Conservation (phyloP, 92 coral and sea anemone genomes). For the Pocillopora grandis region DNA sequence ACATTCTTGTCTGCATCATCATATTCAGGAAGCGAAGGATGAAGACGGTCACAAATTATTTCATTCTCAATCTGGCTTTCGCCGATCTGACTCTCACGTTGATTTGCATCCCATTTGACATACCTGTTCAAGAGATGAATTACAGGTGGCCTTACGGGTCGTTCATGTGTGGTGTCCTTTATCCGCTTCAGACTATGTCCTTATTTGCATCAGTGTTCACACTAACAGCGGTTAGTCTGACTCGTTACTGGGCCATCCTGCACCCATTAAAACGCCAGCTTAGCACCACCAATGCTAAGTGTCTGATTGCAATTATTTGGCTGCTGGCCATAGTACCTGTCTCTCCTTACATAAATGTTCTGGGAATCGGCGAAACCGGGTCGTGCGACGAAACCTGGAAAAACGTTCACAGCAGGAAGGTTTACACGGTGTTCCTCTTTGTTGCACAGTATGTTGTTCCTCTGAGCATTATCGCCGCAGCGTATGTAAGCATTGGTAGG, state of each 20-base stretch:
- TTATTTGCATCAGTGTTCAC: constrained; percentile 90
- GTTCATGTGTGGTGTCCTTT: constrained; percentile 86
- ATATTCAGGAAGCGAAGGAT: constrained; percentile 71
- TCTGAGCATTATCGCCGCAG: constrained; percentile 59
- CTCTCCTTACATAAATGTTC: constrained; percentile 76
- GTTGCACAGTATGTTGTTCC: constrained; percentile 76
- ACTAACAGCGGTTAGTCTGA: constrained; percentile 87
- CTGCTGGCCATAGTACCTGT: constrained; percentile 70
- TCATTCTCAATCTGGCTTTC: constrained; percentile 91
- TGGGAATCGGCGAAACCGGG: constrained; percentile 49
- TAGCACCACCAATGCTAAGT: constrained; percentile 64
- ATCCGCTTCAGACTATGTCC: constrained; percentile 90
- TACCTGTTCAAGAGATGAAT: constrained; percentile 90
- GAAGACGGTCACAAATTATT: constrained; percentile 95
- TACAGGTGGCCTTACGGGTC: constrained; percentile 96
- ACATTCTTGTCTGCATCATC: constrained; percentile 80
- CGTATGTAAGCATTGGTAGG: constrained; percentile 75
- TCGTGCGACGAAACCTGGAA: constrained; percentile 76
- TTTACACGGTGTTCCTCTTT: constrained; percentile 77
- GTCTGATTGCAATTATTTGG: constrained; percentile 78
- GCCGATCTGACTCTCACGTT: constrained; percentile 90
- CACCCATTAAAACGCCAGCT: constrained; percentile 84
- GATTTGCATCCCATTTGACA: constrained; percentile 93
- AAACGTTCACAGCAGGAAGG: constrained; percentile 50
- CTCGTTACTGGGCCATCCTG: constrained; percentile 93